phyloP scores from a whole-genome alignment of 2,113 vertebrate species.

The Pungitius pungitius region DNA sequence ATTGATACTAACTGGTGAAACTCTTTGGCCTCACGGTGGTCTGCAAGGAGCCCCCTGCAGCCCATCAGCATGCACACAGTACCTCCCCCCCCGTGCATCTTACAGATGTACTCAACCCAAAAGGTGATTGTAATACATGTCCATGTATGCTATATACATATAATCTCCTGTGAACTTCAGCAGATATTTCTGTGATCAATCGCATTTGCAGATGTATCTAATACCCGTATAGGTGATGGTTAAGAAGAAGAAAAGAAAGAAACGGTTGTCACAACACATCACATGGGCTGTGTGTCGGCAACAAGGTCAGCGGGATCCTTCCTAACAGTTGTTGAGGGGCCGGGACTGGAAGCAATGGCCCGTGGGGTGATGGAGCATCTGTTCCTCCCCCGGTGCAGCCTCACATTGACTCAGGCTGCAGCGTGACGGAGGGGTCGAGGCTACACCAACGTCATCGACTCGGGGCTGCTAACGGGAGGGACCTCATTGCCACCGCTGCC shows the following conservation, averaged over 20 bases:
- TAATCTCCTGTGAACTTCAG: background rate
- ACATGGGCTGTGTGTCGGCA: constrained; percentile 37
- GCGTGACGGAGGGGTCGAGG: background rate
- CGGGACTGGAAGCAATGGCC: constrained; percentile 20
- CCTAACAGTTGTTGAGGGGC: constrained; percentile 17
- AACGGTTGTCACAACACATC: constrained; percentile 14
- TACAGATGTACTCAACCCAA: constrained; percentile 14
- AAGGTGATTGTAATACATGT: background rate
- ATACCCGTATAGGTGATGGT: background rate
- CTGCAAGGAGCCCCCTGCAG: background rate
- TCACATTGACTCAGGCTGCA: constrained; percentile 22
- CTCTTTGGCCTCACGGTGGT: background rate
- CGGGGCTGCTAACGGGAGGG: background rate
- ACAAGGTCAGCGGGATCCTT: constrained; percentile 37
- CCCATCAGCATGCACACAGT: no score
- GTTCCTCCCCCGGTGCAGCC: constrained; percentile 16
- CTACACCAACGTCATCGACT: background rate
- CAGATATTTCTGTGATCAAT: background rate
- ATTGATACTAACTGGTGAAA: background rate
- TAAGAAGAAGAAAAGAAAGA: background rate
- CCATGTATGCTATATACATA: background rate
- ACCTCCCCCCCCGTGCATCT: no score
- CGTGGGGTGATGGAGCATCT: background rate
- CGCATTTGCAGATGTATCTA: background rate
- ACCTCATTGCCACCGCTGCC: constrained; percentile 20